Percentiles rank a stretch among this genome's conserved stretches.
Evolutionary conservation across 2,888 invertebrate genomes (phyloP).

Genomic region (Phaonia tiefii): DNA sequence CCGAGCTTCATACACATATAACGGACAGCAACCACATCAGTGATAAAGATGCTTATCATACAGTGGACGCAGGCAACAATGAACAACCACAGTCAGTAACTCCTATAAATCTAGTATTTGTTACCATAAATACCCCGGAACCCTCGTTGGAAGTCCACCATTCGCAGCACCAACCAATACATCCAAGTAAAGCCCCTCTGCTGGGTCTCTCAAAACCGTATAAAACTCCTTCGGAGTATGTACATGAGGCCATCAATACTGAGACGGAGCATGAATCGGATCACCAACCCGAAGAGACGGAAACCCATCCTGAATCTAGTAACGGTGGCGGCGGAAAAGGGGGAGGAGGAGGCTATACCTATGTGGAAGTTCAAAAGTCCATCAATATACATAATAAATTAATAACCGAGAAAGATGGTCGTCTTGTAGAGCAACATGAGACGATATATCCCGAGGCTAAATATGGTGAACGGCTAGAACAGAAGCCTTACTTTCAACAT

Average conservation of each 20-base stretch:
- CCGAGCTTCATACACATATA: conserved; percentile 69
- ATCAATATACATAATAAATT: conserved; percentile 81
- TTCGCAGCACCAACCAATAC: background rate
- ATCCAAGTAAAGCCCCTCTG: conserved; percentile 39
- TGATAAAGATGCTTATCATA: conserved; percentile 59
- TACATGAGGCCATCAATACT: conserved; percentile 71
- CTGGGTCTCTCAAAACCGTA: conserved; percentile 34
- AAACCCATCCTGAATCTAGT: conserved; percentile 74
- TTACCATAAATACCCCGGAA: conserved; percentile 70
- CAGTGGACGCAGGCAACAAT: conserved; percentile 53
- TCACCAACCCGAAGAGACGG: conserved; percentile 71
- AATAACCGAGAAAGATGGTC: conserved; percentile 78
- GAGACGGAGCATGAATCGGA: conserved; percentile 53
- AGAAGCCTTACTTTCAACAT: background rate
- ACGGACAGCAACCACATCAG: conserved; percentile 29
- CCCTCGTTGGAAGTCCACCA: background rate
- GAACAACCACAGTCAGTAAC: conserved; percentile 43
- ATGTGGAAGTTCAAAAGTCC: conserved; percentile 86
- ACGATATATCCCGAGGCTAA: conserved; percentile 73
- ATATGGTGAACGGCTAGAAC: conserved; percentile 7
- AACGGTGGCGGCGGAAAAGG: conserved; percentile 74
- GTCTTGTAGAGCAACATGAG: conserved; percentile 77
- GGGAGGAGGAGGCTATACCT: conserved; percentile 80
- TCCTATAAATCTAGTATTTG: conserved; percentile 71
- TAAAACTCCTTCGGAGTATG: conserved; percentile 73